phyloP scores from a whole-genome alignment of 2,797 vertebrate genomes.

The Rhabdomys pumilio region DNA sequence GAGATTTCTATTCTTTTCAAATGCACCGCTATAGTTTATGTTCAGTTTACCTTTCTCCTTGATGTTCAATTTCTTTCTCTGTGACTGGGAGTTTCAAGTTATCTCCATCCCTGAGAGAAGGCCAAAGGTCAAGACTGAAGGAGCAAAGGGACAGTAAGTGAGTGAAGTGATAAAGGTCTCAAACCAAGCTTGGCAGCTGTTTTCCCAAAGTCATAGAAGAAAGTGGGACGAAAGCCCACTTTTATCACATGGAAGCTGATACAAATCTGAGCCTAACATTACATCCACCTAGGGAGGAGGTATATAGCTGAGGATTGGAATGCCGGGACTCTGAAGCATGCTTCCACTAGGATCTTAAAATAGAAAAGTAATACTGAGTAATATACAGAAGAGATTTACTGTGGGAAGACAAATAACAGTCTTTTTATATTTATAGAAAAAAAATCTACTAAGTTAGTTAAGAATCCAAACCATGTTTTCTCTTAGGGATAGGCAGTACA shows the following conservation, averaged over 20 bases:
- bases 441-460: not conserved
- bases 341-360: constrained; percentile 52
- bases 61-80: constrained; percentile 66
- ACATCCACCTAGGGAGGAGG: not conserved
- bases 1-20: constrained; percentile 70
- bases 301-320: not conserved
- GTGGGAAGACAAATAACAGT: not conserved
- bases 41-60: constrained; percentile 69
- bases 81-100: constrained; percentile 48
- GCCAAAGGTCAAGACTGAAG: constrained; percentile 64
- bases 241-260: constrained; percentile 45
- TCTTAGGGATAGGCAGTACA: constrained; percentile 34
- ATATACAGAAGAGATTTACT: constrained; percentile 1
- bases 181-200: constrained; percentile 59
- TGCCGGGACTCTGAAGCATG: constrained; percentile 16
- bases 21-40: constrained; percentile 59
- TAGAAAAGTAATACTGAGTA: constrained; percentile 42
- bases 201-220: constrained; percentile 70
- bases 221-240: constrained; percentile 55
- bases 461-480: constrained; percentile 66
- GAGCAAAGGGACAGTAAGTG: constrained; percentile 14
- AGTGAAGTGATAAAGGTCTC: constrained; percentile 71
- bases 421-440: not conserved
- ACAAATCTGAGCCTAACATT: constrained; percentile 55
- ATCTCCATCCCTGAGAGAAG: constrained; percentile 59